Conservation (phyloP, 2,113 vertebrate species). For the Stigmatopora argus region DNA sequence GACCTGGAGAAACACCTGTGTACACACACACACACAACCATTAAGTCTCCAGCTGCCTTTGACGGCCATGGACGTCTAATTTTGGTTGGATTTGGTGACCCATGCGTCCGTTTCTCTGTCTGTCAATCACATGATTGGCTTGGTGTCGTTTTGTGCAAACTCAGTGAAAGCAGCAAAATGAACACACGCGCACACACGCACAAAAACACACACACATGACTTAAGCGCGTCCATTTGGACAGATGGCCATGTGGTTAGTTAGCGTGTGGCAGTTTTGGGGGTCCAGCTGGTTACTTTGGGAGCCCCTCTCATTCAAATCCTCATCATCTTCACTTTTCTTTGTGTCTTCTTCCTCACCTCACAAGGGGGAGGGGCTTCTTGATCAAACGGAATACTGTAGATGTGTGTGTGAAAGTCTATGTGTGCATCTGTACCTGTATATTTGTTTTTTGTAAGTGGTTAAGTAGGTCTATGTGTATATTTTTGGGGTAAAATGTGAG, state of each 20-base stretch:
- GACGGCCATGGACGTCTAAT: no score
- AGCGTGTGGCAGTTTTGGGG: background rate
- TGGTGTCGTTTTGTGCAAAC: background rate
- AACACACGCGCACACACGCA: background rate
- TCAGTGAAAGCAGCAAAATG: background rate
- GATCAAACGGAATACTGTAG: slow-evolving; percentile 12
- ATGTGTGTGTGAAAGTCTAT: no score
- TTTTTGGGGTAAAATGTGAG: no score
- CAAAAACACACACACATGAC: no score
- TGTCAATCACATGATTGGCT: background rate
- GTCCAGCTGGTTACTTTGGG: slow-evolving; percentile 3
- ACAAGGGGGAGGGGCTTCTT: background rate
- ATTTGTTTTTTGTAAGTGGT: no score
- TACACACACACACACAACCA: background rate
- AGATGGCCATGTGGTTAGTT: slow-evolving; percentile 1
- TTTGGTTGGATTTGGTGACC: background rate
- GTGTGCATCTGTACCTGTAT: no score
- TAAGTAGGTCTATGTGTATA: no score
- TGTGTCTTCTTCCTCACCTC: background rate
- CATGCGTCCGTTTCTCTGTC: background rate
- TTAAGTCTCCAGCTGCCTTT: no score
- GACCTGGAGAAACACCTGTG: slow-evolving; percentile 7
- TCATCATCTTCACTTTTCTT: slow-evolving; percentile 2
- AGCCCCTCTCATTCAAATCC: slow-evolving; percentile 1
- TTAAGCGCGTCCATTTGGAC: background rate